Evolutionary conservation across 2,888 invertebrate genomes (phyloP), one percentile per base, ranked within the genome.

Genomic region (Fragum fragum): DNA sequence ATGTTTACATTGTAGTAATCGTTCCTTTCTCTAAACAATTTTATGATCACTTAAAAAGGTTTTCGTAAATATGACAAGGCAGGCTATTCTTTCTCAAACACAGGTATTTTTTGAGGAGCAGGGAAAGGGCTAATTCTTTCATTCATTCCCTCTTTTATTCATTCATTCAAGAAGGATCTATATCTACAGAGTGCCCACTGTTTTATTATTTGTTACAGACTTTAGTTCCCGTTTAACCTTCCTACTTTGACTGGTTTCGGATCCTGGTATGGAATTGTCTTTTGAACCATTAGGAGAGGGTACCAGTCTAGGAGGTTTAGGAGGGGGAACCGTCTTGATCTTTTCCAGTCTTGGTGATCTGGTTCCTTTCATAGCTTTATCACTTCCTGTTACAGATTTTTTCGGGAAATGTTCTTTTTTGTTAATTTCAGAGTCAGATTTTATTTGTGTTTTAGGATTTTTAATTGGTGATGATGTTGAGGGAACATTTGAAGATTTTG

Each of bases 301-400:
- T 74, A 77, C 81, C 76, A 85, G 55, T 70, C 87, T 81, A 0
- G 87, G 86, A 39, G 87, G 87, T 83, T 88, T 88, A 1, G 87
- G 85, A 23, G 87, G 87, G 36, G 80, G 66, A 61, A 53, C 42
- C 36, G 70, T 79, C 57, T 55, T 76, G 18, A 36, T 14, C n/a
- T 72, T 61, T 3, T 53, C 61, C 6, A 28, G 14, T 72, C 29
- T 78, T 21, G 42, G 42, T 39, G 63, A 39, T 39, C 57, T 53
- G 55, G 72, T 69, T 42, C 66, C 53, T 14, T 7, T 18, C 68
- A 66, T 78, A 14, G 23, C 29, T 26, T 29, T 32, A 9, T 70
- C 55, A 61, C 55, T 69, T 39, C 32, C 26, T 74, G 47, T 47
- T 18, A n/a, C 5, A 47, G 26, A 55, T 57, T 63, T 63, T 63